Conservation (phyloP, 2,113 vertebrate species). For the Elachura formosa region DNA sequence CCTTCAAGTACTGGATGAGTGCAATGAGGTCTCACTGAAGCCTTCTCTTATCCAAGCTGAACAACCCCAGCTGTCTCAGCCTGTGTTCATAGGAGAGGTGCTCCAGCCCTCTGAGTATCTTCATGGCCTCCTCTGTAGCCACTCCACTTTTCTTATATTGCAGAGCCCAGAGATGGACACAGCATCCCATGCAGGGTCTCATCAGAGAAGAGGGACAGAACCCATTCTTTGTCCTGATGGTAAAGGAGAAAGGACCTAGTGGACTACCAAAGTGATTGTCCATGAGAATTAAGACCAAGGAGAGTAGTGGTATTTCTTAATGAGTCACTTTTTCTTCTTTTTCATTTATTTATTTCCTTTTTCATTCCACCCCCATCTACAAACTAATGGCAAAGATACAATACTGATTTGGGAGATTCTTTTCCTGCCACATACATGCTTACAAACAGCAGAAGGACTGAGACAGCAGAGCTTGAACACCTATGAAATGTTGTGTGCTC, state of each 20-base stretch:
- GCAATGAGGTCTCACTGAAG: background rate
- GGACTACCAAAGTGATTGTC: background rate
- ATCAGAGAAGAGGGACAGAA: background rate
- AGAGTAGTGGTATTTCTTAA: background rate
- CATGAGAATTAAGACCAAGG: background rate
- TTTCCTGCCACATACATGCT: background rate
- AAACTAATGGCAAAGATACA: background rate
- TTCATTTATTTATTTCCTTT: fast-evolving
- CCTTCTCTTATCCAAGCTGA: background rate
- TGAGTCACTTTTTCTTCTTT: background rate
- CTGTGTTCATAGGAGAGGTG: background rate
- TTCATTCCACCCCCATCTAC: fast-evolving
- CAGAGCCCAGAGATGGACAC: fast-evolving
- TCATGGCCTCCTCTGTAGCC: background rate
- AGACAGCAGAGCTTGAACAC: background rate
- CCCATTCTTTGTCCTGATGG: background rate
- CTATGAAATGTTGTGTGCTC: background rate
- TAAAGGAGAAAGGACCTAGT: background rate
- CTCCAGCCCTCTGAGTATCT: background rate
- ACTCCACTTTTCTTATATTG: background rate
- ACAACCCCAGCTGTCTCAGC: background rate
- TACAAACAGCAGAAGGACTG: background rate
- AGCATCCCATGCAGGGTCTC: background rate
- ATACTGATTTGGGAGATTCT: background rate
- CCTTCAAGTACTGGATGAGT: background rate